Base-by-base conservation (phyloP, 2,113 vertebrate species). In the Lepus timidus region DNA sequence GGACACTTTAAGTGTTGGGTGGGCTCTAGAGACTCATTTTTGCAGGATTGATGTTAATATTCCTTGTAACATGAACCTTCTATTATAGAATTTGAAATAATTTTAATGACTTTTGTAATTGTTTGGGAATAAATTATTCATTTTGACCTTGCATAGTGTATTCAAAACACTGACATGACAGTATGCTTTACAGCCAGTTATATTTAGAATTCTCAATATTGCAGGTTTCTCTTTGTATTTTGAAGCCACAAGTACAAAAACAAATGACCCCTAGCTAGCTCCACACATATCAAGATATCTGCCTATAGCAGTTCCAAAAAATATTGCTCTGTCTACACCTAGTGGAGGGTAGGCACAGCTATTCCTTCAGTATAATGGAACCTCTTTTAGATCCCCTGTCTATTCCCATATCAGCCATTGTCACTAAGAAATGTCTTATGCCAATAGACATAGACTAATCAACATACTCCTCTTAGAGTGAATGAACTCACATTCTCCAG, bases 51-150 rank as follows among this genome's bases (percentile, higher is more conserved):
- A 71, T 55, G 83, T 51, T 83, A 84, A 64, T 79, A 31, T 49
- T n/a, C 14, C 11, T 23, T 75, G 29, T 17, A 3, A 75, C 19
- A 23, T 65, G 17, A 64, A 64, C 9, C 71, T 73, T 91, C 65
- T 19, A 39, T 10, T 58, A 49, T 68, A 62, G 51, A 84, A 64
- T 62, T 49, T 16, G 6, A 81, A 75, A 70, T 89, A 65, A 70
- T 88, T 61, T n/a, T 71, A 89, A 49, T 76, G 64, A 84, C n/a
- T 83, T 55, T 81, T 33, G 73, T 82, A 80, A 25, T 65, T 84
- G 55, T 74, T 82, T 92, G 58, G 27, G 3, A 85, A 80, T 82
- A 68, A 13, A 31, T 85, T 61, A 64, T 93, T 84, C 8, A 75
- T 85, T 74, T 91, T 80, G 29, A 8, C 65, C 12, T 75, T 88